phyloP scores from a whole-genome alignment of 2,113 vertebrate species.

The Laticauda laticaudata region DNA sequence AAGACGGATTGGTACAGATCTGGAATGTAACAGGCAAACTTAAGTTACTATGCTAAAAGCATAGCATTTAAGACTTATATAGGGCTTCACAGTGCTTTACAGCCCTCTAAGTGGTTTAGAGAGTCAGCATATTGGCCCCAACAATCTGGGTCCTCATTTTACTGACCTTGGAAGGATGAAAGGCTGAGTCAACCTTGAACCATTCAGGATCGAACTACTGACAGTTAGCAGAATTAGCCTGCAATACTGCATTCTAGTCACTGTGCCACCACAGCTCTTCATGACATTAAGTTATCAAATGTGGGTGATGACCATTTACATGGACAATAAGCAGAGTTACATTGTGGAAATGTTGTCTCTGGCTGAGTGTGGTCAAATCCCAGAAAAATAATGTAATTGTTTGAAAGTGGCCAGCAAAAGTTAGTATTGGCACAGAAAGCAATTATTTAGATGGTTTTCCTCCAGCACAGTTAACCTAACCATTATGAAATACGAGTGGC shows the following conservation, averaged over 20 bases:
- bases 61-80: no score
- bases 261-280: not conserved
- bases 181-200: no score
- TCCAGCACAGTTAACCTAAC: not conserved
- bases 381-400: not conserved
- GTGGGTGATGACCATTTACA: not conserved
- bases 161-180: no score
- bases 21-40: slow-evolving; percentile 59
- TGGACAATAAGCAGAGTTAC: not conserved
- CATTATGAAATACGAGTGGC: not conserved
- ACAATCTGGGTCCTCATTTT: no score
- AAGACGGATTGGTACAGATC: slow-evolving; percentile 80
- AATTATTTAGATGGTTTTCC: not conserved
- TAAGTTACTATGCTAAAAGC: slow-evolving; percentile 8
- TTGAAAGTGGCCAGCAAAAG: not conserved
- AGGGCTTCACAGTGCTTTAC: no score
- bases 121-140: no score
- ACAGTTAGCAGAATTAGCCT: no score
- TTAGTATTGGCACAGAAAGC: not conserved
- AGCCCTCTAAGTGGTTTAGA: no score
- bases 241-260: not conserved
- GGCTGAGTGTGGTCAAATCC: not conserved
- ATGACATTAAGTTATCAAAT: not conserved
- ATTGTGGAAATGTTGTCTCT: not conserved
- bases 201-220: no score